Evolutionary conservation across 2,797 vertebrate genomes (phyloP).

Genomic region (Microctenopoma steveboyesi): DNA sequence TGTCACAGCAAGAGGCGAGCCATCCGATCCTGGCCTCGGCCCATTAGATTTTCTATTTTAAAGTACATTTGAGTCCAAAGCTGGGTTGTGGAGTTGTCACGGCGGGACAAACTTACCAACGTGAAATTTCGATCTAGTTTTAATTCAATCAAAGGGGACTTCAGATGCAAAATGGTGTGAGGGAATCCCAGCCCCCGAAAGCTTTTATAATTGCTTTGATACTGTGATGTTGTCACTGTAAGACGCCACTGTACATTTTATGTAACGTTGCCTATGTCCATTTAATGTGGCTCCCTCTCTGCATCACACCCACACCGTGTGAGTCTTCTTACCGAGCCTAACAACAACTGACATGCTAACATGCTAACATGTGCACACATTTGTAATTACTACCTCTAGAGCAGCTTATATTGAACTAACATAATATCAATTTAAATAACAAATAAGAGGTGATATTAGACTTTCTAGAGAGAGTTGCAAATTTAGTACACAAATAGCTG

Average conservation of each 20-base stretch:
- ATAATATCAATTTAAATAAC: slow-evolving; percentile 40
- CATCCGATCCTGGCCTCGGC: slow-evolving; percentile 28
- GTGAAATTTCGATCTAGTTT: slow-evolving; percentile 8
- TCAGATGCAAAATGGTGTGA: slow-evolving; percentile 6
- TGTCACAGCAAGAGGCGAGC: slow-evolving; percentile 36
- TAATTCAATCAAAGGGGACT: slow-evolving; percentile 1
- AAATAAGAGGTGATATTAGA: slow-evolving; percentile 41
- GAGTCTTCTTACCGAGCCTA: slow-evolving; percentile 60
- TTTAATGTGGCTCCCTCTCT: slow-evolving; percentile 29
- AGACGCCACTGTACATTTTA: slow-evolving; percentile 44
- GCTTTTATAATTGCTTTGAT: slow-evolving; percentile 59
- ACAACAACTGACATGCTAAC: slow-evolving; percentile 55
- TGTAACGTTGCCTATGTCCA: slow-evolving; percentile 23
- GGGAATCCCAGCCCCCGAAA: slow-evolving; percentile 40
- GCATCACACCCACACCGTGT: slow-evolving; percentile 23
- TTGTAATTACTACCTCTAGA: slow-evolving; percentile 82
- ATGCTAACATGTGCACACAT: slow-evolving; percentile 57
- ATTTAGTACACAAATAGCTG: slow-evolving; percentile 30
- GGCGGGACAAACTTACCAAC: background rate
- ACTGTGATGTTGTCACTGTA: slow-evolving; percentile 55
- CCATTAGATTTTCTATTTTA: slow-evolving; percentile 32
- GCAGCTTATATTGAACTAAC: slow-evolving; percentile 53
- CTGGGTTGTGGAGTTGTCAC: slow-evolving; percentile 1
- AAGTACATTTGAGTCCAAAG: slow-evolving; percentile 16
- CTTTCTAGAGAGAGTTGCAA: slow-evolving; percentile 41